Percentiles rank a stretch among this genome's conserved stretches.
phyloP scores from a whole-genome alignment of 2,888 invertebrate genomes.

The Tenthredo amoena region DNA sequence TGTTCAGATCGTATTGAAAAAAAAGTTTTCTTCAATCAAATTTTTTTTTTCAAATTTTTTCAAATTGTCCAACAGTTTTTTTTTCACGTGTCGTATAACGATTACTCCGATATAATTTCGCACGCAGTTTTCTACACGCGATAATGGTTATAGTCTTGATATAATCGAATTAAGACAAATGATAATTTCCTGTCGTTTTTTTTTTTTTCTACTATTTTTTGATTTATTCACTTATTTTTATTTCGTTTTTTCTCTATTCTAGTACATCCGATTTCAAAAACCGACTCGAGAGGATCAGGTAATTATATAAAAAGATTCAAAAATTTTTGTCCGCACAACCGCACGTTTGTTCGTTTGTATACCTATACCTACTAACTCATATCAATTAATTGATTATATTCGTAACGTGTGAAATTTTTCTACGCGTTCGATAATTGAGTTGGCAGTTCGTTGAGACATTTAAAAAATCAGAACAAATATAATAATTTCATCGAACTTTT shows the following conservation, averaged over 20 bases:
- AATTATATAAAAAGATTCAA: slow-evolving; percentile 57
- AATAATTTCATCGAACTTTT: no score
- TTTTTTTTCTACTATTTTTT: neutral
- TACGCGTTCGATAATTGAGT: neutral
- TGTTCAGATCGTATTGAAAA: neutral
- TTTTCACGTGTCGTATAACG: no score
- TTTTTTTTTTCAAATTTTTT: neutral
- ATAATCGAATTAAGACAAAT: no score
- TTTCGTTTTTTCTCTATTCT: slow-evolving; percentile 27
- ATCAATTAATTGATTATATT: neutral
- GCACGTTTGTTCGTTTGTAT: slow-evolving; percentile 21
- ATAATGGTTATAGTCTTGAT: no score
- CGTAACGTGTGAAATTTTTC: neutral
- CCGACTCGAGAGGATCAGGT: slow-evolving; percentile 56
- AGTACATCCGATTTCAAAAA: slow-evolving; percentile 47
- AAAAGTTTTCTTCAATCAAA: neutral
- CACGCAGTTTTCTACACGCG: no score
- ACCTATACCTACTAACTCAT: neutral
- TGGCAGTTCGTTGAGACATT: no score
- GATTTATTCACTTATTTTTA: slow-evolving; percentile 9
- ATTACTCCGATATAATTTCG: no score
- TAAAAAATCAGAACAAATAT: no score
- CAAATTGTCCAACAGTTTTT: no score
- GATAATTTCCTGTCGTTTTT: no score
- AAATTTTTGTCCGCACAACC: slow-evolving; percentile 36